A percentile compares a stretch with the other conserved stretches of the same genome.
Evolutionary conservation across 1,140 invertebrate genomes (phyloP).

Genomic region (Drosophila funebris): DNA sequence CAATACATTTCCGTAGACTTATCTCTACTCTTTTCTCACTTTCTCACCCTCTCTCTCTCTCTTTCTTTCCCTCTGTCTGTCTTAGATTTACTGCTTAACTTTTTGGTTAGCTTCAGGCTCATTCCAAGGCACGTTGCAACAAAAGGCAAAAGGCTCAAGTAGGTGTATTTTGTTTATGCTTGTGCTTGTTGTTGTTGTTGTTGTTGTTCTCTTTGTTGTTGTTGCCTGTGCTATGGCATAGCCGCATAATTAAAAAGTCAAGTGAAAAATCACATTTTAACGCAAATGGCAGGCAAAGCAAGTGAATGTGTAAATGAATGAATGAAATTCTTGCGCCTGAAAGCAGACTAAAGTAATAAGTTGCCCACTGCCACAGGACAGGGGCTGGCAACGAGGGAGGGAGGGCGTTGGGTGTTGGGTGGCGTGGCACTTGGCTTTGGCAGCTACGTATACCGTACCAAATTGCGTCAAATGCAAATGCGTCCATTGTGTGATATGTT

Average conservation of each 20-base stretch:
- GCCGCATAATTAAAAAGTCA: constrained; percentile 83
- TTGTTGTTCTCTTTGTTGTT: constrained; percentile 15
- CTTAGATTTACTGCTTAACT: constrained; percentile 77
- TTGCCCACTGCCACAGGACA: not conserved
- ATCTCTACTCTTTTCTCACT: not conserved
- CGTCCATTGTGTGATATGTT: constrained; percentile 57
- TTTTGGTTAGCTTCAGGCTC: constrained; percentile 44
- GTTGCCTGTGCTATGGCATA: constrained; percentile 34
- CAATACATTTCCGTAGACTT: constrained; percentile 35
- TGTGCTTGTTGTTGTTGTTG: constrained; percentile 7
- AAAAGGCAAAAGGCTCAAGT: constrained; percentile 67
- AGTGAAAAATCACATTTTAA: constrained; percentile 83
- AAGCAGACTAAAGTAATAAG: constrained; percentile 74
- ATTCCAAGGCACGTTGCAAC: constrained; percentile 50
- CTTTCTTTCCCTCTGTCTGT: constrained; percentile 16
- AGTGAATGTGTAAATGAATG: constrained; percentile 52
- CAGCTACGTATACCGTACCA: constrained; percentile 47
- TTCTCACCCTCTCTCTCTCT: too few relatives aligned
- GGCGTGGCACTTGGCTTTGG: constrained; percentile 1
- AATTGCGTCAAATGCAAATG: constrained; percentile 77
- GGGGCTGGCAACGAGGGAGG: not conserved
- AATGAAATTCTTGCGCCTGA: constrained; percentile 80
- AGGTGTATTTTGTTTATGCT: constrained; percentile 66
- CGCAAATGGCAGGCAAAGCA: constrained; percentile 49
- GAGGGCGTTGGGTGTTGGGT: not conserved